Evolutionary conservation across 2,797 vertebrate species (phyloP).

Genomic region (Oceanodroma leucorhoa): DNA sequence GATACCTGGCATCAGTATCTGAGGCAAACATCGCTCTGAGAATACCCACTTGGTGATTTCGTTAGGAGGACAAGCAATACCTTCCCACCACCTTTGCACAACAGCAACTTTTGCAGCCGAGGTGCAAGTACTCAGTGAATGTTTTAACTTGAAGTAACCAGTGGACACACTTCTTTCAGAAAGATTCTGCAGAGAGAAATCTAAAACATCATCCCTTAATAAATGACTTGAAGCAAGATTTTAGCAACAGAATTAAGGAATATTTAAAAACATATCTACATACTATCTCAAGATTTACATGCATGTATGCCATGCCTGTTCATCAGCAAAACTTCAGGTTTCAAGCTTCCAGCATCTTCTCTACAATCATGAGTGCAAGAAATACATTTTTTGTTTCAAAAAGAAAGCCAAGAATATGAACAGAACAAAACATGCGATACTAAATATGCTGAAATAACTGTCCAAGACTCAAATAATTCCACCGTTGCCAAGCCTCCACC

Average conservation of each 20-base stretch:
- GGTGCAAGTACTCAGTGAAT: not conserved
- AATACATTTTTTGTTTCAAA: not conserved
- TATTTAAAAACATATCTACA: not conserved
- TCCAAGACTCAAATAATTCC: not conserved
- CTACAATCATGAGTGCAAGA: not conserved
- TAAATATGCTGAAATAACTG: not conserved
- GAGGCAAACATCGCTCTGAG: not conserved
- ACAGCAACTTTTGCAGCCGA: not conserved
- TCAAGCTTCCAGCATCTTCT: not conserved
- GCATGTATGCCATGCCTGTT: rapidly evolving
- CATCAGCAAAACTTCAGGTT: not conserved
- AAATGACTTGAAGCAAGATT: not conserved
- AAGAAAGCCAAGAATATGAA: not conserved
- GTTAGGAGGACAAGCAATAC: not conserved
- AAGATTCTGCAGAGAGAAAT: not conserved
- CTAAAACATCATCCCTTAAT: not conserved
- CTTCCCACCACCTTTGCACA: not conserved
- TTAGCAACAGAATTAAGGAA: not conserved
- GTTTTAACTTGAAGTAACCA: rapidly evolving
- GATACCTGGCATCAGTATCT: not conserved
- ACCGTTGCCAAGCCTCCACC: not conserved
- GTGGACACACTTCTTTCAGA: not conserved
- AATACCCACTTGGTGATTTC: not conserved
- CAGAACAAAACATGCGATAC: not conserved
- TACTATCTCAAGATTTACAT: not conserved